Evolutionary conservation across 2,797 vertebrate species (phyloP), one percentile per base, ranked within the genome.

Genomic region (Lacerta bilineata): DNA sequence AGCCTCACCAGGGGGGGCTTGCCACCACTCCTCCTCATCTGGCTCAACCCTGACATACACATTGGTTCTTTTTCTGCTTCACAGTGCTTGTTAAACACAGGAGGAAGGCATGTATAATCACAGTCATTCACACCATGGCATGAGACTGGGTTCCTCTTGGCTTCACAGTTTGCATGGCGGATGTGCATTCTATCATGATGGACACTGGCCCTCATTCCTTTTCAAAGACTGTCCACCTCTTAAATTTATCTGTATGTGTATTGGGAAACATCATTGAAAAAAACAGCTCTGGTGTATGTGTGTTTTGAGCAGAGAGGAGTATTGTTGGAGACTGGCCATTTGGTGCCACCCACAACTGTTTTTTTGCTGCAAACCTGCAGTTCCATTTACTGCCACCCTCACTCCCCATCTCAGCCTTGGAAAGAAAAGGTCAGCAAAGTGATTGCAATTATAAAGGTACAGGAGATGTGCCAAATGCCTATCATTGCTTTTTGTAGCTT

Each of bases 381-480:
- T 33, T 15, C 15, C 15, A 3, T 43, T 64, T 64, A 25, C 6
- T n/a, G 25, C 39, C 27, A 36, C n/a, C 18, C n/a, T 18, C 11
- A 72, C 4, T 17, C 29, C 39, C 1, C 11, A 20, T 17, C 9
- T 84, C 29, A 50, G 50, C 4, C 39, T 29, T 43, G 29, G 55
- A 43, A 39, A 66, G 39, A 8, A 76, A 85, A 41, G 0, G 76
- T 74, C 89, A 84, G 71, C 79, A 90, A 90, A 91, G 74, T 80
- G 50, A 89, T 74, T 75, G 72, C 81, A 59, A 69, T 66, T 17
- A 79, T 77, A 87, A 81, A 89, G 78, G 59, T 2, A 1, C 23
- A 77, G 68, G 36, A 83, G 81, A 90, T 87, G 85, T 83, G 79
- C 20, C 43, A 50, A 4, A 33, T 85, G 75, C 33, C 41, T 59